Evolutionary conservation across 2,797 vertebrate genomes (phyloP), one percentile per base, ranked within the genome.

Genomic region (Oreochromis mossambicus): DNA sequence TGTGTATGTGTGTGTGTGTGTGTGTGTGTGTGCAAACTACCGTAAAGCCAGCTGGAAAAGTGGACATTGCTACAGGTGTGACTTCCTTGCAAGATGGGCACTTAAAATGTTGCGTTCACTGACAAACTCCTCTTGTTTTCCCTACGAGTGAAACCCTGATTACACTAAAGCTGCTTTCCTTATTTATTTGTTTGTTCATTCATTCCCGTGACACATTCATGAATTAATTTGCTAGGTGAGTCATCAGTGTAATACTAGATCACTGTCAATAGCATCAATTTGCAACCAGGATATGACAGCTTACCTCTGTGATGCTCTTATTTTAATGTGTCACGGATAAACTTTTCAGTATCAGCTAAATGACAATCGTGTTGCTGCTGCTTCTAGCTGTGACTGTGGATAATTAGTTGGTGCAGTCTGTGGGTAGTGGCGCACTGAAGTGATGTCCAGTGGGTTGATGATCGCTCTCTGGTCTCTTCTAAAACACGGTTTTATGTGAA

Each of bases 181-280:
- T 29, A 48, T 48, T 73, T 24, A 13, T 54, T 46, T 7, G 29
- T 73, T 70, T 5, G 29, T 46, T 29, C 51, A 32, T 48, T 50
- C 9, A 24, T 38, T 34, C 1, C 29, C 4, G 46, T 79, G 83
- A 87, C n/a, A 50, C 56, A 83, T 81, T 77, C 55, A 85, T 89
- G 56, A 87, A 83, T 70, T 78, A 85, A 87, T 86, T 77, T 56
- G 48, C 77, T 80, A 8, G 50, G 77, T 79, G 79, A 84, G 36
- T 86, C 76, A 87, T 83, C 81, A 83, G 51, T 61, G 80, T 80
- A 83, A 85, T 73, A 81, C 75, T 32, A 83, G 21, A 82, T 83
- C 84, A 89, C 86, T 46, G 91, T 90, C 88, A 89, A 11, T 41
- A 88, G 83, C 66, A 48, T 61, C 73, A 51, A 75, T 91, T 86